Evolutionary conservation across 2,113 vertebrate genomes (phyloP), one percentile per base, ranked within the genome.

Genomic region (Hydrochoerus hydrochaeris): DNA sequence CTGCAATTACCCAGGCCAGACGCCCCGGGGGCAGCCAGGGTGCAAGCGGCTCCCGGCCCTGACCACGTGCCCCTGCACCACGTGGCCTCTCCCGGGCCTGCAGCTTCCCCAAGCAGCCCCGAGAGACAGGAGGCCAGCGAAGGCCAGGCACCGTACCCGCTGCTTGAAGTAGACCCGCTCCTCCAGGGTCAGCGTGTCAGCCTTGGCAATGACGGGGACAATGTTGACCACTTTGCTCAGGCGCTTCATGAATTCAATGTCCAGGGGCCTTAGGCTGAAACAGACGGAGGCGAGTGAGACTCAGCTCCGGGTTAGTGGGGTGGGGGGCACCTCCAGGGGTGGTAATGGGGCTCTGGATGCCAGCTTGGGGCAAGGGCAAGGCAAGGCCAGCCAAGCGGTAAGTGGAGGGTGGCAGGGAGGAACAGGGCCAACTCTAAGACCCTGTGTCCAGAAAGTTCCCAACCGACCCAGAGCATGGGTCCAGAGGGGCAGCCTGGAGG

Each of bases 141-240:
- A 13, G 0, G 3, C 1, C 0, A 22, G 1, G 16, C 0, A 67
- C 26, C 95, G 41, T 92, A 99, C 99, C 99, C 99, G 98, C 88
- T 99, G 99, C 94, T 99, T 99, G 98, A 99, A 99, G 98, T 98
- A 98, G 96, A 99, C 99, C 96, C 99, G 99, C 98, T 99, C 99
- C 97, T 99, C 99, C 98, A 99, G 99, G 58, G 99, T 99, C 95
- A 99, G 98, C 0, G 99, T 99, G 99, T 99, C 99, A 0, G 99
- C 99, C 97, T 99, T 99, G 88, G 99, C 99, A 1, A 99, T 99
- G 98, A 99, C 99, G 0, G 99, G 99, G 9, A 99, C 99, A 0
- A 99, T 99, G 98, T 99, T 99, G 93, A 99, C 99, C 98, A 99
- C 99, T 97, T 99, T 99, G 98, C 99, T 99, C 81, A 99, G 99